Conservation (phyloP, 35 echinoderm and acorn worm genomes). For the Patiria miniata region DNA sequence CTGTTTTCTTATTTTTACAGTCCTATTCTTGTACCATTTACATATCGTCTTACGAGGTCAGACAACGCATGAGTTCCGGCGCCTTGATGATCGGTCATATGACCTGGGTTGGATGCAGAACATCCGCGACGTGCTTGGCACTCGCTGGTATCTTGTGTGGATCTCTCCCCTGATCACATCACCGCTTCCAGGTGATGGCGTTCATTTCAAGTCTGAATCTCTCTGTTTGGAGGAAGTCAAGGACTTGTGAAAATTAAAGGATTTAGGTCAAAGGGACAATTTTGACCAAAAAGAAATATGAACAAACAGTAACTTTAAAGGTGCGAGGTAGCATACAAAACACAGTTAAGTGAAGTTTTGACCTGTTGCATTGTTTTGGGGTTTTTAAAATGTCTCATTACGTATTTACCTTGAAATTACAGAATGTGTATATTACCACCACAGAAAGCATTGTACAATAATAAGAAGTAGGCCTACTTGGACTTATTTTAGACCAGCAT, state of each 20-base stretch:
- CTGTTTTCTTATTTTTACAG: constrained; percentile 45
- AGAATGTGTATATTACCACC: too few relatives aligned
- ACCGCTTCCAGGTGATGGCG: constrained; percentile 81
- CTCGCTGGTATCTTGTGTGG: constrained; percentile 85
- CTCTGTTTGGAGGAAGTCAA: constrained; percentile 50
- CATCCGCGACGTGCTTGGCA: constrained; percentile 62
- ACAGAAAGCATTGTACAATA: too few relatives aligned
- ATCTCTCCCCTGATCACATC: constrained; percentile 74
- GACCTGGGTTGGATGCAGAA: constrained; percentile 79
- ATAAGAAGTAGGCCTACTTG: too few relatives aligned
- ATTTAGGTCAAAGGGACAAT: too few relatives aligned
- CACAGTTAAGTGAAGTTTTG: too few relatives aligned
- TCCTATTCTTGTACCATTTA: constrained; percentile 60
- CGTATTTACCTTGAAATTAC: too few relatives aligned
- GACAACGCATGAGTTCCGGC: constrained; percentile 82
- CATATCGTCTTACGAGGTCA: constrained; percentile 55
- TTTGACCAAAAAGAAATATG: too few relatives aligned
- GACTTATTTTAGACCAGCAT: too few relatives aligned
- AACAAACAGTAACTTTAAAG: too few relatives aligned
- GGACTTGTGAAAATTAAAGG: constrained; percentile 60
- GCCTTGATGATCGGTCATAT: constrained; percentile 39
- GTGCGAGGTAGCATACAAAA: too few relatives aligned
- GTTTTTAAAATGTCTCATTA: too few relatives aligned
- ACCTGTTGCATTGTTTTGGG: too few relatives aligned
- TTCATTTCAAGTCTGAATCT: constrained; percentile 48